Conservation (phyloP, 2,797 vertebrate species). For the Synanceia verrucosa region DNA sequence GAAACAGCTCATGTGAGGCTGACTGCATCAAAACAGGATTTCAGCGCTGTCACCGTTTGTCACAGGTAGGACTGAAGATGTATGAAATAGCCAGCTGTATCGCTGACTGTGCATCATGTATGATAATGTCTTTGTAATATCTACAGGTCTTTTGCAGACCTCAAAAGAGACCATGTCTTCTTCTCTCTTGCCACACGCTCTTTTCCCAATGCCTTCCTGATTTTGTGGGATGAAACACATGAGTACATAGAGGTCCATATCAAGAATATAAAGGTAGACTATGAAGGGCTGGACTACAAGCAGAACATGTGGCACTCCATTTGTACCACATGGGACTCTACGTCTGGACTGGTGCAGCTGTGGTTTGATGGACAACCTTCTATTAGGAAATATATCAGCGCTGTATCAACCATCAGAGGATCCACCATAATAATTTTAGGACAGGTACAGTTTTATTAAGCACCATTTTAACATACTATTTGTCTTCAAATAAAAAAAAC, state of each 20-base stretch:
- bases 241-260: background rate
- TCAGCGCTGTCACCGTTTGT: slow-evolving; percentile 65
- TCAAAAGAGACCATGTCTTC: slow-evolving; percentile 32
- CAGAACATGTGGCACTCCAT: slow-evolving; percentile 56
- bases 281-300: background rate
- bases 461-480: background rate
- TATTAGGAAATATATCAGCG: slow-evolving; percentile 54
- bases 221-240: rapidly evolving
- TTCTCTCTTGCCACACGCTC: slow-evolving; percentile 54
- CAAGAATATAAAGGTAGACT: background rate
- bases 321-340: slow-evolving; percentile 75
- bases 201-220: slow-evolving; percentile 26
- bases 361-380: slow-evolving; percentile 66
- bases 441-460: slow-evolving; percentile 52
- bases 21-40: slow-evolving; percentile 7
- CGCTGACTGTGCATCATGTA: background rate
- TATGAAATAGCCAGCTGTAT: background rate
- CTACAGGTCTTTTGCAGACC: slow-evolving; percentile 55
- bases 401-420: slow-evolving; percentile 22
- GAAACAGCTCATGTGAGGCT: slow-evolving; percentile 37
- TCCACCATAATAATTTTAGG: slow-evolving; percentile 35
- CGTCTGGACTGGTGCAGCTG: slow-evolving; percentile 59
- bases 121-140: background rate
- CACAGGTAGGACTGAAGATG: slow-evolving; percentile 24
- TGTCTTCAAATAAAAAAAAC: background rate